Percentiles rank a stretch among this genome's conserved stretches.
These are phyloP conservation scores for Zygaena filipendulae DNA, from an alignment of 2,888 invertebrate species.

Conservation along the genomic window DNA sequence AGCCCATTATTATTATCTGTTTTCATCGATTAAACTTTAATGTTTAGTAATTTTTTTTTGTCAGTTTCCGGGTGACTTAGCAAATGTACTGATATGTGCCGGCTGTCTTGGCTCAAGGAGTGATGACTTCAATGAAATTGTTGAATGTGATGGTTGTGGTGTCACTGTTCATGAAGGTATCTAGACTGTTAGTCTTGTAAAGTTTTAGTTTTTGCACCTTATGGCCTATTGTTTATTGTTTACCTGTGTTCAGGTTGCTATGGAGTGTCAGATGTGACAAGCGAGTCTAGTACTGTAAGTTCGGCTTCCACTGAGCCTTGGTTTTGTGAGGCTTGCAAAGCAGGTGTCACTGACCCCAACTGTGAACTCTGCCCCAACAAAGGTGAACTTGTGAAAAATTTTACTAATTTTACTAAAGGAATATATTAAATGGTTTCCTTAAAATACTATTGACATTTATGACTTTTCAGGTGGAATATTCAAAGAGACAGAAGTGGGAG, in stretches of 20 bases:
- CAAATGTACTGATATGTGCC: conserved; percentile 86
- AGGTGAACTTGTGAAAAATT: conserved; percentile 62
- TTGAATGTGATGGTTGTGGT: conserved; percentile 97
- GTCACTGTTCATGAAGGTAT: conserved; percentile 97
- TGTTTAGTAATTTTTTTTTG: conserved; percentile 8
- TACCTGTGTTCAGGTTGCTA: conserved; percentile 78
- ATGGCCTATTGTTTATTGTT: background rate
- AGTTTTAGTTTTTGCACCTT: background rate
- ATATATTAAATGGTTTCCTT: no score
- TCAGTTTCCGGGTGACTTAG: conserved; percentile 58
- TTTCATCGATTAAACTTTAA: background rate
- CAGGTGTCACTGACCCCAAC: conserved; percentile 85
- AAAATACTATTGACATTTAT: no score
- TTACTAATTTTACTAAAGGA: no score
- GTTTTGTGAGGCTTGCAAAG: conserved; percentile 99
- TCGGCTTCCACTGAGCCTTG: conserved; percentile 97
- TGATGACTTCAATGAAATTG: conserved; percentile 94
- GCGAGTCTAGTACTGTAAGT: conserved; percentile 92
- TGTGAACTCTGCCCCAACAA: conserved; percentile 97
- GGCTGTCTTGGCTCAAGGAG: conserved; percentile 94
- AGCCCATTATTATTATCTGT: background rate
- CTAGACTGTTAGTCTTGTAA: background rate
- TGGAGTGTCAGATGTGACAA: conserved; percentile 91
- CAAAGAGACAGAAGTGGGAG: conserved; percentile 97
- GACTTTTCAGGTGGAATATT: conserved; percentile 84